These are phyloP conservation scores for Theocolax elegans DNA, from an alignment of 1,140 invertebrate species.

Conservation along the genomic window DNA sequence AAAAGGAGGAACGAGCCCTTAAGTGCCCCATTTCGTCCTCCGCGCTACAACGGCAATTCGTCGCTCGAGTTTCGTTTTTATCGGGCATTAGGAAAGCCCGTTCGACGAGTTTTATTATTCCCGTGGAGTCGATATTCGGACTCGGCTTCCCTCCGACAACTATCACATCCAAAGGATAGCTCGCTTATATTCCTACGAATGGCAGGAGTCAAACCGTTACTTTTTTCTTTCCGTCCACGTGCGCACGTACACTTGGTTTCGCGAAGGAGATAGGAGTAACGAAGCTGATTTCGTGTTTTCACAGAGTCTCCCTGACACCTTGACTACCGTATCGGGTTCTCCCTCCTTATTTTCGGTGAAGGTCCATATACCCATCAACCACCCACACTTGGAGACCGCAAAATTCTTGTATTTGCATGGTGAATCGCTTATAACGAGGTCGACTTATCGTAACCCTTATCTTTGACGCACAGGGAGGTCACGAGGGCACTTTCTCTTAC, in stretches of 20 bases:
- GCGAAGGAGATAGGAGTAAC: conserved; percentile 1
- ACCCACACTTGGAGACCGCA: too few relatives aligned
- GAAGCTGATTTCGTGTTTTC: conserved; percentile 63
- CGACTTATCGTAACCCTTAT: conserved; percentile 55
- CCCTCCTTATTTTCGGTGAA: neutral
- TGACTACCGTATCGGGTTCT: conserved; percentile 28
- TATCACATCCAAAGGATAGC: conserved; percentile 45
- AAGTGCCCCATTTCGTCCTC: conserved; percentile 16
- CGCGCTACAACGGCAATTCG: conserved; percentile 45
- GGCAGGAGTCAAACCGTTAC: too few relatives aligned
- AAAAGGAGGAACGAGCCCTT: neutral
- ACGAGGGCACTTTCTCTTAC: neutral
- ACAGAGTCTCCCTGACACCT: conserved; percentile 60
- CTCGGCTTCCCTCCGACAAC: conserved; percentile 53
- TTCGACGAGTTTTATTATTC: conserved; percentile 29
- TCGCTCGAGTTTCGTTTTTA: conserved; percentile 40
- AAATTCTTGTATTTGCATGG: too few relatives aligned
- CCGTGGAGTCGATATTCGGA: conserved; percentile 50
- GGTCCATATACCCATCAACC: too few relatives aligned
- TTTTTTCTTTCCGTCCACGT: neutral
- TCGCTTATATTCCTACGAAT: too few relatives aligned
- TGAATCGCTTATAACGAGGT: conserved; percentile 57
- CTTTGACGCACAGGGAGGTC: neutral
- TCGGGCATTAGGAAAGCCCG: conserved; percentile 45
- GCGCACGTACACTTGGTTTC: neutral